Conservation (phyloP, 1,140 invertebrate genomes). For the Hestina assimilis region DNA sequence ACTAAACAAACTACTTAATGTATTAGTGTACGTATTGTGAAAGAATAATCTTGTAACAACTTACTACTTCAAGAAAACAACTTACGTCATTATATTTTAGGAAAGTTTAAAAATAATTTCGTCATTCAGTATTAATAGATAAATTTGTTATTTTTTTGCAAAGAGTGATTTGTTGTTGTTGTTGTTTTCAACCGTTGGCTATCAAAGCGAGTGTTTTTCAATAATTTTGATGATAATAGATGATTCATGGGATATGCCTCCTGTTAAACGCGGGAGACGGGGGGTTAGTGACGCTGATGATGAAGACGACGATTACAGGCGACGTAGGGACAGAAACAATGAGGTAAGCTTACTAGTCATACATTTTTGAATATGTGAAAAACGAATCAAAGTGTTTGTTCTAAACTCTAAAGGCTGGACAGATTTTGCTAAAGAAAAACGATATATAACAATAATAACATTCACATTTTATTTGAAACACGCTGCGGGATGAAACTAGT, state of each 20-base stretch:
- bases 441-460: too few species aligned
- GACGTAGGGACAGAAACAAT: constrained; percentile 90
- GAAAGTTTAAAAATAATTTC: constrained; percentile 1
- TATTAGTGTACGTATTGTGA: too few species aligned
- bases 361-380: too few species aligned
- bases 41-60: too few species aligned
- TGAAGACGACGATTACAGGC: constrained; percentile 88
- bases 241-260: constrained; percentile 55
- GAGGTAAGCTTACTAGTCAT: constrained; percentile 77
- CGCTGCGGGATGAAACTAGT: too few species aligned
- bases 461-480: too few species aligned
- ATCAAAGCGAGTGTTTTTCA: constrained; percentile 6
- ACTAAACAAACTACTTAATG: too few species aligned
- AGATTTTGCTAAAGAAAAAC: too few species aligned
- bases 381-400: too few species aligned
- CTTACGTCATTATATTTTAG: constrained; percentile 9
- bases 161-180: neutral
- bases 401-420: too few species aligned
- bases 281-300: constrained; percentile 78
- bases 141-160: neutral
- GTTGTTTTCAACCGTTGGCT: neutral
- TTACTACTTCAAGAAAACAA: too few species aligned
- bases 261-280: constrained; percentile 53
- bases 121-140: neutral
- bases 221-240: constrained; percentile 67